Percentiles rank a stretch among this genome's conserved stretches.
Evolutionary conservation across 2,113 vertebrate species (phyloP).

Genomic region (Python bivittatus): DNA sequence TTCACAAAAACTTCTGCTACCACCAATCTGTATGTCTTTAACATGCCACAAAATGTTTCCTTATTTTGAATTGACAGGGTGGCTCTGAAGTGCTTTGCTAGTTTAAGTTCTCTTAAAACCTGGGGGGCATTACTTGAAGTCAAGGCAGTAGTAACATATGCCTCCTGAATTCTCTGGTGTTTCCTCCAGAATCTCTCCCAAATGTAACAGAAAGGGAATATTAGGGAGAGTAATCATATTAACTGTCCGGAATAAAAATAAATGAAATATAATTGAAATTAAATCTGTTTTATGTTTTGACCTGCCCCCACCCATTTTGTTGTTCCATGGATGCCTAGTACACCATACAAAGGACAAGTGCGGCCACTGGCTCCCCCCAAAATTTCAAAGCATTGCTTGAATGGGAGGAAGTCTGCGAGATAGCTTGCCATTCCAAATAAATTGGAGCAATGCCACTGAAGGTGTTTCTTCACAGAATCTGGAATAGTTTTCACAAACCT

Average conservation of each 20-base stretch:
- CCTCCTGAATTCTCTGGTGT: background rate
- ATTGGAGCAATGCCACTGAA: background rate
- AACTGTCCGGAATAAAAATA: background rate
- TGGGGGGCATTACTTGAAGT: background rate
- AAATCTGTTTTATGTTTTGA: background rate
- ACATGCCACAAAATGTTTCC: background rate
- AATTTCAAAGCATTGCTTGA: background rate
- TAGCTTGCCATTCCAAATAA: background rate
- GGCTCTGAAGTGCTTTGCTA: background rate
- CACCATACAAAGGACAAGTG: too few species aligned
- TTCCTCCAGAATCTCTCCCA: background rate
- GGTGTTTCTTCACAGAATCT: background rate
- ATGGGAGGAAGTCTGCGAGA: background rate
- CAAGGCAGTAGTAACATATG: background rate
- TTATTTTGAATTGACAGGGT: background rate
- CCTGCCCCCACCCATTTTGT: background rate
- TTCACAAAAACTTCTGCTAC: background rate
- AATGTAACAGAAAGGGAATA: background rate
- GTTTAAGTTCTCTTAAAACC: background rate
- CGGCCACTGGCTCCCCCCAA: too few species aligned
- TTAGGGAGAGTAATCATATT: background rate
- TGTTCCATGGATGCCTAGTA: too few species aligned
- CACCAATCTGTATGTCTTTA: background rate
- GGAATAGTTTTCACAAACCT: too few species aligned
- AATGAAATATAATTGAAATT: background rate